Conservation (phyloP, 1,140 invertebrate genomes). For the Maniola jurtina region DNA sequence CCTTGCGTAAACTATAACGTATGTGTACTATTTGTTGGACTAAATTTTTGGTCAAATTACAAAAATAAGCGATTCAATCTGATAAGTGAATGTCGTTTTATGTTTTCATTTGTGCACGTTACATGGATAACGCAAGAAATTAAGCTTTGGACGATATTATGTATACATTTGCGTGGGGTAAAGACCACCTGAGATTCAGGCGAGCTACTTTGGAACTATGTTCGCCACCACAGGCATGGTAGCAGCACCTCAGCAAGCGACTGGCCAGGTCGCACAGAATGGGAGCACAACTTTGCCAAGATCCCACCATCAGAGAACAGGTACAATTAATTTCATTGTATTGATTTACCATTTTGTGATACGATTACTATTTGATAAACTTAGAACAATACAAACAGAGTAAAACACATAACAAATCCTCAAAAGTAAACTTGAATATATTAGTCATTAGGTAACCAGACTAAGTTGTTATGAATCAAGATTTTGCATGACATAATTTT, state of each 20-base stretch:
- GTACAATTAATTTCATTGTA: constrained; percentile 33
- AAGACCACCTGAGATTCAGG: constrained; percentile 67
- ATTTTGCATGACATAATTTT: constrained; percentile 1
- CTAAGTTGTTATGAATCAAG: background rate
- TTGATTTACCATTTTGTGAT: background rate
- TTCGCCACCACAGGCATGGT: constrained; percentile 69
- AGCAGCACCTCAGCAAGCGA: constrained; percentile 67
- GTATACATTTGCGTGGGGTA: constrained; percentile 66
- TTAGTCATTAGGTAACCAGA: background rate
- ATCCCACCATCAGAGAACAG: constrained; percentile 77
- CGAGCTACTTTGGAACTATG: constrained; percentile 58
- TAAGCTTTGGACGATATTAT: constrained; percentile 63
- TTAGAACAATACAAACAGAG: background rate
- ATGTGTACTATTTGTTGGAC: constrained; percentile 39
- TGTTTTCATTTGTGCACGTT: constrained; percentile 17
- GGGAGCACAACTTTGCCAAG: constrained; percentile 70
- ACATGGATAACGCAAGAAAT: constrained; percentile 47
- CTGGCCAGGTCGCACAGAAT: constrained; percentile 63
- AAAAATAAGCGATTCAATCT: constrained; percentile 1
- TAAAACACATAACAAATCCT: background rate
- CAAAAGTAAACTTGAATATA: background rate
- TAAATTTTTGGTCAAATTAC: constrained; percentile 18
- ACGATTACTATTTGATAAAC: background rate
- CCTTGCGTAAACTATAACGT: constrained; percentile 51
- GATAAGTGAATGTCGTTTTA: constrained; percentile 10